Conservation (phyloP, 92 coral and sea anemone species). For the Heliopora coerulea region DNA sequence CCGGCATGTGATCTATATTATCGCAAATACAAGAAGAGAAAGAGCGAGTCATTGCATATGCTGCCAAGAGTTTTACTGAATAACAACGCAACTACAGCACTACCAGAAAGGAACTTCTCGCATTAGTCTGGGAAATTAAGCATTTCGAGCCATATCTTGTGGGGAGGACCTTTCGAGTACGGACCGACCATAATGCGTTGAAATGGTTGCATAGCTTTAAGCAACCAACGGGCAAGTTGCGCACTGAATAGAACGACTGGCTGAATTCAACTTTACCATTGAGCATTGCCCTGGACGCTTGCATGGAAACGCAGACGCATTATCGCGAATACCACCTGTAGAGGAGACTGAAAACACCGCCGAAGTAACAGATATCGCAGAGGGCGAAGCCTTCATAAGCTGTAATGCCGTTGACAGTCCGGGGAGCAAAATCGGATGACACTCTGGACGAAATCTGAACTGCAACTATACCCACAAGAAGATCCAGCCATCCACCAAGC, state of each 20-base stretch:
- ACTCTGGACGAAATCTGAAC: conserved; percentile 6
- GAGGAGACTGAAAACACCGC: not conserved
- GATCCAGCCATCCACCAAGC: conserved; percentile 10
- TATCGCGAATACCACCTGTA: conserved; percentile 23
- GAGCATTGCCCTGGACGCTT: conserved; percentile 54
- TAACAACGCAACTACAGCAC: conserved; percentile 65
- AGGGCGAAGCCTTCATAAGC: not conserved
- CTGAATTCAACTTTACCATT: conserved; percentile 56
- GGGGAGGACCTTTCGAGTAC: conserved; percentile 51
- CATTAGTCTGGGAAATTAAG: conserved; percentile 36
- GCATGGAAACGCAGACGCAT: conserved; percentile 53
- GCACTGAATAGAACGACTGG: conserved; percentile 60
- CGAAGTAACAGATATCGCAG: not conserved
- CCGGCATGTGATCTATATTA: conserved; percentile 50
- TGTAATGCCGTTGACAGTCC: not conserved
- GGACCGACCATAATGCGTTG: conserved; percentile 65
- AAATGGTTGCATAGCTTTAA: conserved; percentile 47
- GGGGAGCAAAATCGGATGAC: not conserved
- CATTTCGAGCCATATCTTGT: conserved; percentile 60
- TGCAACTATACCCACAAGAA: conserved; percentile 21
- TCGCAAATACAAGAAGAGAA: conserved; percentile 56
- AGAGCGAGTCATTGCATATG: conserved; percentile 56
- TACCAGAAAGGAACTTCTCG: conserved; percentile 55
- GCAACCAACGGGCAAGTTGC: conserved; percentile 58
- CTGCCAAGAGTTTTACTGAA: conserved; percentile 59